Base-by-base conservation (phyloP, 2,113 vertebrate genomes). In the Sturnira hondurensis region DNA sequence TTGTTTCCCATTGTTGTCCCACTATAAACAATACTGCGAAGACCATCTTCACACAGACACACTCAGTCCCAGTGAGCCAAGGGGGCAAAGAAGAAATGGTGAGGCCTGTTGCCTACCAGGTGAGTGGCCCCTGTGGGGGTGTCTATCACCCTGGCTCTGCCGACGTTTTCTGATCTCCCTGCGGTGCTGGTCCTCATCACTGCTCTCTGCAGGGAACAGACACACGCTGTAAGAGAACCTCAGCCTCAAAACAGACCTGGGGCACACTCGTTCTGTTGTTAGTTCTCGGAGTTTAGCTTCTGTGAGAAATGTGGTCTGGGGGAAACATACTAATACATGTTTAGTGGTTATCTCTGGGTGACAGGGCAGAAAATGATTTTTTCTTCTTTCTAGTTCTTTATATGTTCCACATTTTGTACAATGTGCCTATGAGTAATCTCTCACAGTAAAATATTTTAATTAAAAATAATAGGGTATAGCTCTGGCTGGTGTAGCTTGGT, bases 201-300 rank as follows among this genome's bases (percentile, higher is more conserved):
- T 36, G 83, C 95, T 95, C 5, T 95, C 96, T 97, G 84, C 67
- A 77, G 73, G 22, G 38, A 91, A 91, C 45, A 96, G 91, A 92
- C 38, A 95, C 78, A 97, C 31, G 52, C 70, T 90, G 71, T 36
- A 71, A 88, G 80, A 87, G 70, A 74, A 17, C 19, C 58, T 74
- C 38, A 10, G 85, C 4, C 74, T 50, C 20, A 20, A 70, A 36
- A 28, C 0, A 1, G 71, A 54, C 38, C 11, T 2, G 77, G 33
- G 38, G 45, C 33, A 26, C 1, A 1, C 4, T 77, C 8, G 1
- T 54, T 67, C 67, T 76, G 43, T 4, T 73, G 83, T 43, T 24
- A 24, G n/a, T 41, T 56, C 63, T 38, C 52, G 54, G 70, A 26
- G 74, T 61, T 36, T 11, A 26, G 2, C 54, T 67, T 63, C 24